These are phyloP conservation scores for Clupea harengus DNA, from an alignment of 2,113 vertebrate genomes.

Conservation along the genomic window DNA sequence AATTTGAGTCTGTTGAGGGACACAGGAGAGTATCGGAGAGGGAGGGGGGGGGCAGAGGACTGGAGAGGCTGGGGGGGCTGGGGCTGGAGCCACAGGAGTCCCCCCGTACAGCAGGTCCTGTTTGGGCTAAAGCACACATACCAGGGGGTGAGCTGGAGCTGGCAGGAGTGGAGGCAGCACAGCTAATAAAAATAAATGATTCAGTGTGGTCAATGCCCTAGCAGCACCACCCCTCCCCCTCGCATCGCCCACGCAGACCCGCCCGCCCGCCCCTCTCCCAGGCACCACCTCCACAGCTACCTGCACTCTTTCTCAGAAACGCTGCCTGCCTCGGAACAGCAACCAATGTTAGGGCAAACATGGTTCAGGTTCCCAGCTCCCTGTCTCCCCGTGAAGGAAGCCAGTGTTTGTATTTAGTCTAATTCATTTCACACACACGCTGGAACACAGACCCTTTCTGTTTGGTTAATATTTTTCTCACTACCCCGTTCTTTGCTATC, in stretches of 20 bases:
- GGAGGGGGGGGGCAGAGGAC: background rate
- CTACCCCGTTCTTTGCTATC: conserved; percentile 18
- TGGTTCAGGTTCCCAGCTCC: background rate
- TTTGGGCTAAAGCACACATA: conserved; percentile 10
- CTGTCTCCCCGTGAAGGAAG: background rate
- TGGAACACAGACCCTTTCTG: conserved; percentile 30
- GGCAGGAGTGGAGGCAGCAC: background rate
- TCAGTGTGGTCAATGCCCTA: conserved; percentile 21
- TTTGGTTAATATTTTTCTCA: conserved; percentile 3
- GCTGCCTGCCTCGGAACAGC: background rate
- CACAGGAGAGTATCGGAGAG: background rate
- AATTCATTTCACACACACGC: conserved; percentile 30
- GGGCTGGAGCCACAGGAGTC: conserved; percentile 13
- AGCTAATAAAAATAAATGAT: conserved; percentile 15
- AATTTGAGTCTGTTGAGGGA: conserved; percentile 28
- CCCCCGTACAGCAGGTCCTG: background rate
- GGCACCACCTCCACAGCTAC: conserved; percentile 1
- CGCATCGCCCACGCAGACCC: background rate
- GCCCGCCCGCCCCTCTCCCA: background rate
- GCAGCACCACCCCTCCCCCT: background rate
- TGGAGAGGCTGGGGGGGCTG: background rate
- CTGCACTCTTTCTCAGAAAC: conserved; percentile 5
- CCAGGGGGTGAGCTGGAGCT: conserved; percentile 20
- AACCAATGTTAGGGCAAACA: background rate
- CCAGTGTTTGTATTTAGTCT: conserved; percentile 47